phyloP scores from a whole-genome alignment of 2,888 invertebrate genomes.

The Heliconius ethilla region DNA sequence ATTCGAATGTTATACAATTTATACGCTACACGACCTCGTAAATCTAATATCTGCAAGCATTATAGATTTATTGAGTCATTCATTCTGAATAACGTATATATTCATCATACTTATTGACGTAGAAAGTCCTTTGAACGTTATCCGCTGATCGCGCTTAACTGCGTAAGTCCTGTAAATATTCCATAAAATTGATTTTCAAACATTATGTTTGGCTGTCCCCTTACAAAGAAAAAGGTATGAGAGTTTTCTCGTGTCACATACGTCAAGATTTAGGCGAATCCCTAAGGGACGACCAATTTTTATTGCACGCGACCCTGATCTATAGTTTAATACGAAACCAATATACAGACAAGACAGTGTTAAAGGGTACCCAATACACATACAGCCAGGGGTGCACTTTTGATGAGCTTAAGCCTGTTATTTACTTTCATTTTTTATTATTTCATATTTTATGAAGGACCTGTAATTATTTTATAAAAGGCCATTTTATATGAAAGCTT shows the following conservation, averaged over 20 bases:
- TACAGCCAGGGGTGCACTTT: slow-evolving; percentile 52
- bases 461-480: not conserved
- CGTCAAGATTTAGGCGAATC: slow-evolving; percentile 79
- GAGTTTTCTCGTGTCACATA: slow-evolving; percentile 75
- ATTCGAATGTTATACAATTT: slow-evolving; percentile 67
- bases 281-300: slow-evolving; percentile 75
- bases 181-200: slow-evolving; percentile 73
- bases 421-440: not conserved
- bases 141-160: slow-evolving; percentile 43
- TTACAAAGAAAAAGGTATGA: slow-evolving; percentile 65
- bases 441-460: slow-evolving; percentile 5
- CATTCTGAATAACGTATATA: slow-evolving; percentile 49
- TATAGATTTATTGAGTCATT: slow-evolving; percentile 70
- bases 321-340: slow-evolving; percentile 72
- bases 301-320: slow-evolving; percentile 77
- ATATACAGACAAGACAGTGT: slow-evolving; percentile 64
- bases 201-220: slow-evolving; percentile 61
- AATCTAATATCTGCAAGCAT: slow-evolving; percentile 63
- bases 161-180: slow-evolving; percentile 39
- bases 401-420: slow-evolving; percentile 21
- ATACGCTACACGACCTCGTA: slow-evolving; percentile 65
- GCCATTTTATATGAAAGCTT: not conserved
- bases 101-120: slow-evolving; percentile 61
- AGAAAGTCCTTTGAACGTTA: slow-evolving; percentile 43
- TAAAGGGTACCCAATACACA: slow-evolving; percentile 62